Percentiles rank a stretch among this genome's conserved stretches.
Evolutionary conservation across 92 coral and sea anemone species (phyloP).

Genomic region (Epizoanthus rinbou): DNA sequence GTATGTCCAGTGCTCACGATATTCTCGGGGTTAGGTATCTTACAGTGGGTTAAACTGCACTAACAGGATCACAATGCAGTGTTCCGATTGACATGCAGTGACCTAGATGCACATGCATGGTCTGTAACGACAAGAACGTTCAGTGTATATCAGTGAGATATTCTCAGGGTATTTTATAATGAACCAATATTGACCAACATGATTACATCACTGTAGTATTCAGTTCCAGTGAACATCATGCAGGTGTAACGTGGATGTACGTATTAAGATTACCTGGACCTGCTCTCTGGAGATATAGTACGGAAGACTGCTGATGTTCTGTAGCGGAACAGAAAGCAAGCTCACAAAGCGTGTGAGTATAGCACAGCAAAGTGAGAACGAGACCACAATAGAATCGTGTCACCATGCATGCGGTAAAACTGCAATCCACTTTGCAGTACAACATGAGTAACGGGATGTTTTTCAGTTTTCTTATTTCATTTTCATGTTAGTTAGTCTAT

Average conservation of each 20-base stretch:
- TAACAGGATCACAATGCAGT: too few species aligned
- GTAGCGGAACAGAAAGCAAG: constrained; percentile 25
- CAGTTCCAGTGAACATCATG: neutral
- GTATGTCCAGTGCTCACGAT: too few species aligned
- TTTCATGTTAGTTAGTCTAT: too few species aligned
- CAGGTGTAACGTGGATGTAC: neutral
- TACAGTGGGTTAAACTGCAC: too few species aligned
- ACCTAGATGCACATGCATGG: too few species aligned
- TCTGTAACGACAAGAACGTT: too few species aligned
- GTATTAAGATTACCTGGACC: constrained; percentile 10
- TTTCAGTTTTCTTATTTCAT: too few species aligned
- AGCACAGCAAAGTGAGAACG: neutral
- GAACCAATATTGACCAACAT: neutral
- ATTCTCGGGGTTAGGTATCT: too few species aligned
- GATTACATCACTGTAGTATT: neutral
- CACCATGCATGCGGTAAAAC: neutral
- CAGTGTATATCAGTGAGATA: too few species aligned
- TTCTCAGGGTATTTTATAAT: too few species aligned
- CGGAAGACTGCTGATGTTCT: constrained; percentile 35
- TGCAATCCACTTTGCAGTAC: neutral
- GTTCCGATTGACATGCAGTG: too few species aligned
- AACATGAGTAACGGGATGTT: neutral
- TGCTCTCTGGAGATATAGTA: constrained; percentile 21
- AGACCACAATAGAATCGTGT: neutral
- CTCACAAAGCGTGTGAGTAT: neutral